Base-by-base conservation (phyloP, 2,888 invertebrate species). In the Pseudococcus viburni region DNA sequence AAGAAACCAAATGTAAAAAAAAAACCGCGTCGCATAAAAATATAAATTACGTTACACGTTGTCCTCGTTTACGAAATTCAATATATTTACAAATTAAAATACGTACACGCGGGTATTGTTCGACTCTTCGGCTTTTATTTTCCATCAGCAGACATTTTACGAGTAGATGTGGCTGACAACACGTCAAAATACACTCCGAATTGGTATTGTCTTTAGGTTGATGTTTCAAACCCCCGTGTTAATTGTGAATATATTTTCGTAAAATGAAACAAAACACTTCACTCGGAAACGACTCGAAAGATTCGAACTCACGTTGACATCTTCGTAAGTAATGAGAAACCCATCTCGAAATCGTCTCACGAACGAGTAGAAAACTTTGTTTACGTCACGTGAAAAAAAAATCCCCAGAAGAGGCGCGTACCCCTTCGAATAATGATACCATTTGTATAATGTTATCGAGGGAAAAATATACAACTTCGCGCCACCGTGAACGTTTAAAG, bases 1-100 rank as follows among this genome's bases (percentile, higher is more conserved):
- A n/a, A 80, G 17, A 80, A 80, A 68, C 59, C 5, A 59, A 55
- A 55, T 55, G 55, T 46, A 6, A 55, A 17, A 55, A 15, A 64
- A 64, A 64, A 64, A 73, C 22, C 33, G 12, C 26, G 33, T 73
- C 68, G n/a, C 59, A 59, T 59, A 73, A 73, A 73, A 33, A 73
- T 33, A 73, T 73, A 73, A 73, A 73, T 73, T 80, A 80, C 80
- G 80, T 80, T 80, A 80, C 68, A 73, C 68, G 68, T 33, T 73
- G 80, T 80, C n/a, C 42, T 80, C 80, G 42, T 80, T 39, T 80
- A n/a, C 42, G n/a, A 42, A 42, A n/a, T 80, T 80, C 80, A 73
- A 33, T 73, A 73, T 73, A 59, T 73, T 33, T 73, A 26, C 68
- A 73, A 26, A 73, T 73, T 33, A 73, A 73, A 73, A 33, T 33